Percentiles rank a stretch among this genome's conserved stretches.
These are phyloP conservation scores for Bilobella aurantiaca DNA, from an alignment of 1,140 invertebrate species.

Conservation along the genomic window DNA sequence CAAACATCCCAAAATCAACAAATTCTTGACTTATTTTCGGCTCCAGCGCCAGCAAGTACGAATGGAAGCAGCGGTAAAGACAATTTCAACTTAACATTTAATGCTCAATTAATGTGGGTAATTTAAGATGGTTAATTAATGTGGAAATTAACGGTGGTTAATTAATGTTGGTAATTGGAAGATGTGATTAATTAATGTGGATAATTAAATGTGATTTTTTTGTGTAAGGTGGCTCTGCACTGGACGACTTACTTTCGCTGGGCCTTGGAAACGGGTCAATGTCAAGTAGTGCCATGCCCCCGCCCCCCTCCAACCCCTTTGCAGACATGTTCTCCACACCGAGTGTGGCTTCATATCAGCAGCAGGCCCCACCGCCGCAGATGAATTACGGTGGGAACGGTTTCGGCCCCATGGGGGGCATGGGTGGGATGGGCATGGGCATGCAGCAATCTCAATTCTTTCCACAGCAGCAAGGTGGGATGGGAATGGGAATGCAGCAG, in stretches of 20 bases:
- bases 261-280: conserved; percentile 7
- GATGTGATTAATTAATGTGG: not conserved
- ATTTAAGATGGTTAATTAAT: no score
- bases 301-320: conserved; percentile 60
- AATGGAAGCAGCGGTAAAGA: no score
- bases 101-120: no score
- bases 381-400: conserved; percentile 28
- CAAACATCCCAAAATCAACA: conserved; percentile 45
- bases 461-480: conserved; percentile 17
- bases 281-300: conserved; percentile 11
- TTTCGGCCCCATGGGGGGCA: conserved; percentile 21
- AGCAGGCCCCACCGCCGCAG: conserved; percentile 25
- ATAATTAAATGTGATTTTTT: not conserved
- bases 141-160: no score
- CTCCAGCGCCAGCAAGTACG: conserved; percentile 39
- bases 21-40: conserved; percentile 66
- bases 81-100: no score
- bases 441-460: no score
- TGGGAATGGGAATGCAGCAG: conserved; percentile 12
- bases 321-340: conserved; percentile 65
- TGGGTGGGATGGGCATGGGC: no score
- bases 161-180: no score
- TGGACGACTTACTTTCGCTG: conserved; percentile 31
- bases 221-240: conserved; percentile 21
- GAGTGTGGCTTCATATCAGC: conserved; percentile 36